Percentiles rank a stretch among this genome's conserved stretches.
These are phyloP conservation scores for Ametastegia equiseti DNA, from an alignment of 2,888 invertebrate genomes.

Conservation along the genomic window DNA sequence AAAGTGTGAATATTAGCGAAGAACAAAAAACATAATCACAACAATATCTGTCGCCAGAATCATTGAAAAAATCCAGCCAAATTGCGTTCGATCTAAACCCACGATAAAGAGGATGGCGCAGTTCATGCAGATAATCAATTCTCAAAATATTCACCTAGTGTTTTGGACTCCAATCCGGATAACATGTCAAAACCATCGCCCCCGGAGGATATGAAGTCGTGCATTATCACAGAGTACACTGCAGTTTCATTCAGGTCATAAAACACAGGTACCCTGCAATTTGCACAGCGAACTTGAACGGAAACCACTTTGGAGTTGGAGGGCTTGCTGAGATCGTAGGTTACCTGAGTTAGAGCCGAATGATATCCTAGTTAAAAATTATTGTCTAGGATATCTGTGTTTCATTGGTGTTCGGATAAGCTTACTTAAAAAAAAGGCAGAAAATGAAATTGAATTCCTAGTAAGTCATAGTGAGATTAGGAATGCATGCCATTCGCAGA, in stretches of 20 bases:
- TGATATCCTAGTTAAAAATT: background rate
- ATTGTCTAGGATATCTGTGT: background rate
- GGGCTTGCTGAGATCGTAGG: constrained; percentile 82
- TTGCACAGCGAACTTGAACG: constrained; percentile 82
- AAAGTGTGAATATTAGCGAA: background rate
- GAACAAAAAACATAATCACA: too few relatives aligned
- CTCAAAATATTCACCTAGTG: constrained; percentile 66
- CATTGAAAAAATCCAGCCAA: too few relatives aligned
- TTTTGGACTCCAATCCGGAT: constrained; percentile 66
- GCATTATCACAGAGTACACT: constrained; percentile 82
- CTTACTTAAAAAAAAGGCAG: background rate
- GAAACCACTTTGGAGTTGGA: constrained; percentile 82
- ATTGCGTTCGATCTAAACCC: too few relatives aligned
- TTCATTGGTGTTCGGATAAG: too few relatives aligned
- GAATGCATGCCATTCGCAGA: too few relatives aligned
- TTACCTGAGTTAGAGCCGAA: constrained; percentile 76
- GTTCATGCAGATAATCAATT: background rate
- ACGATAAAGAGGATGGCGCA: background rate
- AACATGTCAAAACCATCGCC: constrained; percentile 85
- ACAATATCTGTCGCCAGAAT: too few relatives aligned
- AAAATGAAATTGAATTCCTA: background rate
- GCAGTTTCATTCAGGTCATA: constrained; percentile 77
- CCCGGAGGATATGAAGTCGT: constrained; percentile 83
- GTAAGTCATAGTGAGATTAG: too few relatives aligned
- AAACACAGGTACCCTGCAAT: constrained; percentile 82